phyloP scores from a whole-genome alignment of 1,140 invertebrate species.

The Plectrocnemia conspersa region DNA sequence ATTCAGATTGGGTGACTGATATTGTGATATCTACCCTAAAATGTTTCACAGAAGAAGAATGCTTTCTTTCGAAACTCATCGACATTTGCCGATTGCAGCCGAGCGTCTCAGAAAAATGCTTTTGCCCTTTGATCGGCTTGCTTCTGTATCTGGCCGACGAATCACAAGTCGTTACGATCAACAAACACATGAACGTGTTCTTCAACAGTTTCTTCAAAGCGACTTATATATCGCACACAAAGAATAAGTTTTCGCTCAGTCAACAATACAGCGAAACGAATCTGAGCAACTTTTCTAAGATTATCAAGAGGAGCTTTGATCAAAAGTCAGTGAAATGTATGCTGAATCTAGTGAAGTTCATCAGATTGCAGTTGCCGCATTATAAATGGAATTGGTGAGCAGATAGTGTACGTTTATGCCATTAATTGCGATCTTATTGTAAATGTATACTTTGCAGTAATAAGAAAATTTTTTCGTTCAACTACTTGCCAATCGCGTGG shows the following conservation, averaged over 20 bases:
- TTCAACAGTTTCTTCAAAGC: slow-evolving; percentile 35
- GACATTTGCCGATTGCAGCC: slow-evolving; percentile 38
- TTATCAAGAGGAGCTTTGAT: slow-evolving; percentile 5
- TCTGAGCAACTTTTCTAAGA: neutral
- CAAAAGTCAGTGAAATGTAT: slow-evolving; percentile 28
- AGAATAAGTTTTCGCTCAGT: neutral
- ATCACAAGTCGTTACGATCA: slow-evolving; percentile 35
- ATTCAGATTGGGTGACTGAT: slow-evolving; percentile 36
- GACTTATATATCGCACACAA: slow-evolving; percentile 13
- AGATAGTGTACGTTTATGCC: too few species aligned
- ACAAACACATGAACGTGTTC: slow-evolving; percentile 41
- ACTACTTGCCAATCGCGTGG: slow-evolving; percentile 44
- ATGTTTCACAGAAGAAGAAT: slow-evolving; percentile 18
- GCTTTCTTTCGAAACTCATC: slow-evolving; percentile 23
- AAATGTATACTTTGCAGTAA: neutral
- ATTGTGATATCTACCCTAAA: slow-evolving; percentile 35
- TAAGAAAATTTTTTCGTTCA: slow-evolving; percentile 31
- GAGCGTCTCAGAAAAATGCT: slow-evolving; percentile 38
- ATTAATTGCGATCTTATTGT: too few species aligned
- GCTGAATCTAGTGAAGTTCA: slow-evolving; percentile 28
- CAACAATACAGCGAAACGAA: neutral
- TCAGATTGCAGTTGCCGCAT: slow-evolving; percentile 24
- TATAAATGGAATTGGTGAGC: slow-evolving; percentile 1
- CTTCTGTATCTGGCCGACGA: slow-evolving; percentile 39
- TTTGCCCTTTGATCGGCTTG: slow-evolving; percentile 42